Evolutionary conservation across 2,797 vertebrate genomes (phyloP).

Genomic region (Kryptopterus vitreolus): DNA sequence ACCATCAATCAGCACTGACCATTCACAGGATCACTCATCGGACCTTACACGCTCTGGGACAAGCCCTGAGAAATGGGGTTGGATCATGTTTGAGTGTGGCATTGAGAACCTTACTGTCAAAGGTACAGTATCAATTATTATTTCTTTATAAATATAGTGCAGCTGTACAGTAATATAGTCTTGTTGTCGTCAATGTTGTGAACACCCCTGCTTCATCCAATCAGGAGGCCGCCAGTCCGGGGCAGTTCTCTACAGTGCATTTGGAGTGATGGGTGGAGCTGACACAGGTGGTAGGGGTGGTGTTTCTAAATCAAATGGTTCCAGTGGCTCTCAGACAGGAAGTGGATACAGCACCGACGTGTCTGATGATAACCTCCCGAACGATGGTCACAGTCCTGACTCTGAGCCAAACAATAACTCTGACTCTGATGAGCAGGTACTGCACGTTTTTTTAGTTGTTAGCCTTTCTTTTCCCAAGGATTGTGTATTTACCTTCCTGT

Average conservation of each 20-base stretch:
- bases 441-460: neutral
- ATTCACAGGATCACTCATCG: slow-evolving; percentile 62
- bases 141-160: neutral
- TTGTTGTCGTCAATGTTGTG: neutral
- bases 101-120: slow-evolving; percentile 97
- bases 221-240: slow-evolving; percentile 94
- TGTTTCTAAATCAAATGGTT: slow-evolving; percentile 87
- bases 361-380: slow-evolving; percentile 92
- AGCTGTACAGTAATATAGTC: neutral
- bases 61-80: slow-evolving; percentile 95
- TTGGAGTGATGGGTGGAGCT: slow-evolving; percentile 87
- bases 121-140: slow-evolving; percentile 71
- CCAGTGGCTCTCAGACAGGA: slow-evolving; percentile 93
- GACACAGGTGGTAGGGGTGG: slow-evolving; percentile 77
- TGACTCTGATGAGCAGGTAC: slow-evolving; percentile 93
- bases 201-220: neutral
- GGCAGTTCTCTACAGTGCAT: slow-evolving; percentile 87
- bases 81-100: slow-evolving; percentile 99
- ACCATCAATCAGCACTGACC: slow-evolving; percentile 74
- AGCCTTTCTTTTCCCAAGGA: neutral
- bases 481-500: neutral
- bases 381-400: slow-evolving; percentile 83
- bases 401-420: slow-evolving; percentile 83
- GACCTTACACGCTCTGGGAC: slow-evolving; percentile 80
- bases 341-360: slow-evolving; percentile 97